These are phyloP conservation scores for Scaptomyza graminum DNA, from an alignment of 1,140 invertebrate genomes.

Conservation along the genomic window DNA sequence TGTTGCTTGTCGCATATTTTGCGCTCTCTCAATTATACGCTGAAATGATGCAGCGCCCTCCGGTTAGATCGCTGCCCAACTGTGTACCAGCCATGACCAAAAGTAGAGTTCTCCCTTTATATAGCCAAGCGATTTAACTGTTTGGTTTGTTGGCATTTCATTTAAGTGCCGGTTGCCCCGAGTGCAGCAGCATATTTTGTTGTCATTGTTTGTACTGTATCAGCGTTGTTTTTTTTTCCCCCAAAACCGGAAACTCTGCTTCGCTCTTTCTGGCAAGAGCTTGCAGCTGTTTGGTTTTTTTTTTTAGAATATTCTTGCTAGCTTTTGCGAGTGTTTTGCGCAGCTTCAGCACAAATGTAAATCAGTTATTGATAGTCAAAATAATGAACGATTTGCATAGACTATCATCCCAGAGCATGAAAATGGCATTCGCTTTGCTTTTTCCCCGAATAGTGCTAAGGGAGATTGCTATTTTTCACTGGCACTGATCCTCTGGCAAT, in stretches of 20 bases:
- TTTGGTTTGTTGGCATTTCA: slow-evolving; percentile 79
- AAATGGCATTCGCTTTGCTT: slow-evolving; percentile 2
- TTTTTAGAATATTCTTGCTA: slow-evolving; percentile 1
- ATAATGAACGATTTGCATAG: slow-evolving; percentile 71
- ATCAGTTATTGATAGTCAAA: slow-evolving; percentile 78
- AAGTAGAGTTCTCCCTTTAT: slow-evolving; percentile 3
- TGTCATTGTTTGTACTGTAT: slow-evolving; percentile 71
- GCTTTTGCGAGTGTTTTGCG: slow-evolving; percentile 51
- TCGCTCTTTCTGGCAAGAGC: slow-evolving; percentile 10
- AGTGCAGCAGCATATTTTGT: slow-evolving; percentile 77
- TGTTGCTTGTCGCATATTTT: slow-evolving; percentile 73
- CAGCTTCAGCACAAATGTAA: slow-evolving; percentile 69
- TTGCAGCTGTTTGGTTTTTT: slow-evolving; percentile 11
- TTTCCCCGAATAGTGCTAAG: background rate
- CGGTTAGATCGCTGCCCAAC: slow-evolving; percentile 53
- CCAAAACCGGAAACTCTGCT: background rate
- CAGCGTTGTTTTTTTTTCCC: slow-evolving; percentile 30
- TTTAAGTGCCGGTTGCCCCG: slow-evolving; percentile 61
- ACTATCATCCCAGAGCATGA: slow-evolving; percentile 9
- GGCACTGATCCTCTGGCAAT: background rate
- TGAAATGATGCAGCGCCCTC: slow-evolving; percentile 79
- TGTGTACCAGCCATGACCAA: background rate
- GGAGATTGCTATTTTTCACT: too few relatives aligned
- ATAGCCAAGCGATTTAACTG: slow-evolving; percentile 57
- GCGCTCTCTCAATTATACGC: slow-evolving; percentile 77